Conservation (phyloP, 2,888 invertebrate species). For the Phaedon cochleariae region DNA sequence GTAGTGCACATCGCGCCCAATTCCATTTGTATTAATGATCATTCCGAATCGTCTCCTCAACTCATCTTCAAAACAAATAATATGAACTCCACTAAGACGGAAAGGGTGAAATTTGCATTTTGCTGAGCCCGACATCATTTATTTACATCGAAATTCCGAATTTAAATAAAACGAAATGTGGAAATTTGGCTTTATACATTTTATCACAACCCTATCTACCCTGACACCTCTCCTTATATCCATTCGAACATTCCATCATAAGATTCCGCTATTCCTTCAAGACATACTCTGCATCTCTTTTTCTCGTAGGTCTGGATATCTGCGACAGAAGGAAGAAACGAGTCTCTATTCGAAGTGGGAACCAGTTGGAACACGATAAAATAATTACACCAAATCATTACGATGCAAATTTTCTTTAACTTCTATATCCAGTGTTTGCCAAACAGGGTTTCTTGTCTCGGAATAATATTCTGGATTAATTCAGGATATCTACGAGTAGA, state of each 20-base stretch:
- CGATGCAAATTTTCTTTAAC: constrained; percentile 62
- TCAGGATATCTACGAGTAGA: constrained; percentile 60
- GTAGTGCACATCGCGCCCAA: too few species aligned
- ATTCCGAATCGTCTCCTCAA: too few species aligned
- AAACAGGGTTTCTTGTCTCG: constrained; percentile 54
- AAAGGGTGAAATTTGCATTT: constrained; percentile 49
- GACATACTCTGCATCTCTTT: constrained; percentile 28
- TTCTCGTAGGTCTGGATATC: constrained; percentile 11
- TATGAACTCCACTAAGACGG: neutral
- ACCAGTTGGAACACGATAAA: constrained; percentile 44
- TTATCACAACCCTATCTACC: constrained; percentile 57
- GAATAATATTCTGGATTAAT: constrained; percentile 62
- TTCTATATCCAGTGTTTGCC: constrained; percentile 59
- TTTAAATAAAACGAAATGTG: constrained; percentile 57
- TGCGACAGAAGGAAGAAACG: constrained; percentile 25
- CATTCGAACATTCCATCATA: constrained; percentile 49
- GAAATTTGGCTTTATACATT: constrained; percentile 56
- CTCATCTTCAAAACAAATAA: neutral
- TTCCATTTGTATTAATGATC: too few species aligned
- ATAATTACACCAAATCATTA: constrained; percentile 61
- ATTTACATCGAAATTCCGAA: constrained; percentile 58
- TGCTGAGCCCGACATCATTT: constrained; percentile 51
- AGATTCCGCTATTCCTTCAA: constrained; percentile 22
- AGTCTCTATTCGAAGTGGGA: constrained; percentile 25
- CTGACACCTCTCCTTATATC: constrained; percentile 53